Conservation (phyloP, 2,888 invertebrate species). For the Meiosimyza platycephala region DNA sequence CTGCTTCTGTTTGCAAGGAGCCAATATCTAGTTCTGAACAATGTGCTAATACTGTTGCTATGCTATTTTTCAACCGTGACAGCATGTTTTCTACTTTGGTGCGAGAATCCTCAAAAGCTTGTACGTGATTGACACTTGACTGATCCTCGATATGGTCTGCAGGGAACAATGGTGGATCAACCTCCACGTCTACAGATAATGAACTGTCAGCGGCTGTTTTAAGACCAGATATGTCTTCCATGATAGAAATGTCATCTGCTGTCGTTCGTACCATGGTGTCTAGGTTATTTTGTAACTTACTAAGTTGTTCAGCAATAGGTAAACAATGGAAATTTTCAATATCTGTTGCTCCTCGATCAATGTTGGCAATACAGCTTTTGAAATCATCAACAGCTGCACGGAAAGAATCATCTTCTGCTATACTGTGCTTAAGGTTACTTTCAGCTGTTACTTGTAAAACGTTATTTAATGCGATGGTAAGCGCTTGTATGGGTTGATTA, state of each 20-base stretch:
- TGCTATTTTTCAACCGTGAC: slow-evolving; percentile 57
- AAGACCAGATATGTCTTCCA: slow-evolving; percentile 72
- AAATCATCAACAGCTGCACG: slow-evolving; percentile 40
- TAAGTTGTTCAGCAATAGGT: slow-evolving; percentile 59
- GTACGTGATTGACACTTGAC: slow-evolving; percentile 34
- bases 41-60: slow-evolving; percentile 57
- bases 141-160: slow-evolving; percentile 22
- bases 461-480: slow-evolving; percentile 25
- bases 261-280: slow-evolving; percentile 36
- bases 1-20: slow-evolving; percentile 49
- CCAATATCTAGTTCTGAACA: slow-evolving; percentile 54
- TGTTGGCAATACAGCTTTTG: slow-evolving; percentile 33
- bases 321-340: slow-evolving; percentile 41
- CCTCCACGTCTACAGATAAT: slow-evolving; percentile 49
- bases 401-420: slow-evolving; percentile 8
- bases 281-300: slow-evolving; percentile 54
- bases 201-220: slow-evolving; percentile 70
- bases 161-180: slow-evolving; percentile 18
- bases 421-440: slow-evolving; percentile 51
- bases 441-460: slow-evolving; percentile 43
- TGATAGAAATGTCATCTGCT: slow-evolving; percentile 60
- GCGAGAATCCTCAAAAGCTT: slow-evolving; percentile 42
- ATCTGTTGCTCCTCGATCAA: slow-evolving; percentile 8
- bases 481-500: slow-evolving; percentile 6
- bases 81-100: slow-evolving; percentile 51